phyloP scores from a whole-genome alignment of 2,888 invertebrate genomes.

The Pyrochroa serraticornis region DNA sequence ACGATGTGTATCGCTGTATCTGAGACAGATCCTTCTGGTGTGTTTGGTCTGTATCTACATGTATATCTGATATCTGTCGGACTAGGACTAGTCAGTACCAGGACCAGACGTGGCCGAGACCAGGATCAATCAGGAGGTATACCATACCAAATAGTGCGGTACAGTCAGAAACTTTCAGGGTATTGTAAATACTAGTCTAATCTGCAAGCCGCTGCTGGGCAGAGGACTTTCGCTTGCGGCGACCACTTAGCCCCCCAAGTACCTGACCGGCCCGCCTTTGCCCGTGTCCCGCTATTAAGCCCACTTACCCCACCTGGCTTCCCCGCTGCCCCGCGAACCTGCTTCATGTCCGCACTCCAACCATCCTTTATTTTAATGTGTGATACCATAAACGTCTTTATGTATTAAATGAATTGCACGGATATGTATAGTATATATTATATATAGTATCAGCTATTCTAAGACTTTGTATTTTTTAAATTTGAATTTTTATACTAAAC shows the following conservation, averaged over 20 bases:
- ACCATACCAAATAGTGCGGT: constrained; percentile 37
- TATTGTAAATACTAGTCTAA: constrained; percentile 61
- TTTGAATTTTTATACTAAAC: constrained; percentile 62
- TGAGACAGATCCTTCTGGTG: constrained; percentile 9
- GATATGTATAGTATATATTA: constrained; percentile 58
- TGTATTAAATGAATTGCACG: constrained; percentile 59
- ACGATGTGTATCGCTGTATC: constrained; percentile 25
- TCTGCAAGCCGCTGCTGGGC: constrained; percentile 55
- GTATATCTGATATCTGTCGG: no score
- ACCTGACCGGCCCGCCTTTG: constrained; percentile 56
- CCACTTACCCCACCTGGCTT: constrained; percentile 29
- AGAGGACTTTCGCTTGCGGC: constrained; percentile 53
- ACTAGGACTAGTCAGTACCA: no score
- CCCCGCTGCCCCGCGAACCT: constrained; percentile 38
- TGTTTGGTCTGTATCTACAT: not conserved
- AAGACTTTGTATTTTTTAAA: constrained; percentile 61
- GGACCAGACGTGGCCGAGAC: constrained; percentile 2
- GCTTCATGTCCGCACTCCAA: constrained; percentile 51
- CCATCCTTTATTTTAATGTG: constrained; percentile 56
- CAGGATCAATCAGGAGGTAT: not conserved
- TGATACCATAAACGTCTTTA: constrained; percentile 58
- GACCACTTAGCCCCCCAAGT: constrained; percentile 55
- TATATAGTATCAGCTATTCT: constrained; percentile 60
- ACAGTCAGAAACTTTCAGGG: constrained; percentile 57
- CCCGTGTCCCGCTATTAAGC: constrained; percentile 29